These are phyloP conservation scores for Drosophila tropicalis DNA, from an alignment of 1,140 invertebrate genomes.

Conservation along the genomic window DNA sequence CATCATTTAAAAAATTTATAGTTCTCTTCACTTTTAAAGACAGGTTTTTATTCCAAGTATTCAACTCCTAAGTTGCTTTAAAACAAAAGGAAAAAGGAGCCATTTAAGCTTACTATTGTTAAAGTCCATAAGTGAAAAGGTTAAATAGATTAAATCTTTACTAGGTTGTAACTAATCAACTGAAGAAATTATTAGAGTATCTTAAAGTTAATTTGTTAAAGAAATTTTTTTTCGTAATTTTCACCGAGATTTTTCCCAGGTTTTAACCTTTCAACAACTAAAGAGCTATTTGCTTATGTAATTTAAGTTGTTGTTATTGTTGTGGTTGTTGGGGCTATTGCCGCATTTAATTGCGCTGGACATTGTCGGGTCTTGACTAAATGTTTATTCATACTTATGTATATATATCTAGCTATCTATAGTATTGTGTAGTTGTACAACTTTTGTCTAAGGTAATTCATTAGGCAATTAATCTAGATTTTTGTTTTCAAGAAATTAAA, in stretches of 20 bases:
- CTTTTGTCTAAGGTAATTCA: conserved; percentile 12
- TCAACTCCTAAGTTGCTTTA: too few relatives aligned
- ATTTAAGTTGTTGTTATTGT: conserved; percentile 60
- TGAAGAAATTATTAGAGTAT: not conserved
- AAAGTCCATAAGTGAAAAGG: too few relatives aligned
- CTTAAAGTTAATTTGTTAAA: not conserved
- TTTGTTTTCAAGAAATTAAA: conserved; percentile 45
- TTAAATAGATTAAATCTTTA: too few relatives aligned
- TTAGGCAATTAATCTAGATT: conserved; percentile 43
- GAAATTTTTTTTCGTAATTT: not conserved
- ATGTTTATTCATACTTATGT: conserved; percentile 46
- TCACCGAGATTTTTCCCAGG: not conserved
- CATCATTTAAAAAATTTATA: too few relatives aligned
- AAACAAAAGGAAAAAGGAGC: too few relatives aligned
- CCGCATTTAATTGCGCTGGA: conserved; percentile 62
- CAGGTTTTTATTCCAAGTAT: too few relatives aligned
- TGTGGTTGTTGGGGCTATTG: conserved; percentile 35
- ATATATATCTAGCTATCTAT: conserved; percentile 19
- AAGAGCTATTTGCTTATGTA: conserved; percentile 62
- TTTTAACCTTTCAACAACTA: conserved; percentile 9
- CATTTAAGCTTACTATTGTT: too few relatives aligned
- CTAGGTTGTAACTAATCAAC: too few relatives aligned
- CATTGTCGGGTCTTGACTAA: conserved; percentile 48
- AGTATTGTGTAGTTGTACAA: conserved; percentile 27
- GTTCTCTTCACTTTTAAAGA: too few relatives aligned